Evolutionary conservation across 1,140 invertebrate species (phyloP).

Genomic region (Heliconius nattereri): DNA sequence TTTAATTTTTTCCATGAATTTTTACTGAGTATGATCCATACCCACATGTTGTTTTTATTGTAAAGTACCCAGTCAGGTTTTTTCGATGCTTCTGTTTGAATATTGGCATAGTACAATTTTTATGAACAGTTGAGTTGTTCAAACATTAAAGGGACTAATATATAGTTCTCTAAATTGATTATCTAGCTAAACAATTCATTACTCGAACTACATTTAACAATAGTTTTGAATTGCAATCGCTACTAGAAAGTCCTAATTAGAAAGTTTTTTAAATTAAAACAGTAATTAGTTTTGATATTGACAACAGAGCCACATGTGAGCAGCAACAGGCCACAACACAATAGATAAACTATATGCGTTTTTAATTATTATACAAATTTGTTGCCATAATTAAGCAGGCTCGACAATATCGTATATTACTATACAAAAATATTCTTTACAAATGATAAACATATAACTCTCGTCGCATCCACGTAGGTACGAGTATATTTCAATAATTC

Average conservation of each 20-base stretch:
- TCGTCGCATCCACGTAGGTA: not conserved
- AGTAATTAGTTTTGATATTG: constrained; percentile 13
- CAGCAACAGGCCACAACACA: not conserved
- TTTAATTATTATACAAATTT: constrained; percentile 7
- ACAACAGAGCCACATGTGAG: constrained; percentile 5
- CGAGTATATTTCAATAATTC: constrained; percentile 18
- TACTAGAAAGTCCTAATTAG: constrained; percentile 13
- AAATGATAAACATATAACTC: constrained; percentile 4
- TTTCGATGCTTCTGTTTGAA: not conserved
- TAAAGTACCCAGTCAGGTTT: too few relatives aligned
- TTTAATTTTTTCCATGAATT: too few relatives aligned
- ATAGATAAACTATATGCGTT: constrained; percentile 9
- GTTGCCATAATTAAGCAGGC: constrained; percentile 5
- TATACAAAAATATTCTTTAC: constrained; percentile 10
- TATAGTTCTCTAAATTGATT: constrained; percentile 7
- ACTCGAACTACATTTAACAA: constrained; percentile 13
- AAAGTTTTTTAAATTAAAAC: constrained; percentile 9
- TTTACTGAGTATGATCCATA: too few relatives aligned
- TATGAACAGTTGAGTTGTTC: not conserved
- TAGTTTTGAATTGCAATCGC: constrained; percentile 8
- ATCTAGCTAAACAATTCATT: not conserved
- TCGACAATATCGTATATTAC: constrained; percentile 1
- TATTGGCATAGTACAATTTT: not conserved
- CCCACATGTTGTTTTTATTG: not conserved
- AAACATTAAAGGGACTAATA: constrained; percentile 6